Conservation (phyloP, 2,888 invertebrate species). For the Scelioninae gen. 2 region DNA sequence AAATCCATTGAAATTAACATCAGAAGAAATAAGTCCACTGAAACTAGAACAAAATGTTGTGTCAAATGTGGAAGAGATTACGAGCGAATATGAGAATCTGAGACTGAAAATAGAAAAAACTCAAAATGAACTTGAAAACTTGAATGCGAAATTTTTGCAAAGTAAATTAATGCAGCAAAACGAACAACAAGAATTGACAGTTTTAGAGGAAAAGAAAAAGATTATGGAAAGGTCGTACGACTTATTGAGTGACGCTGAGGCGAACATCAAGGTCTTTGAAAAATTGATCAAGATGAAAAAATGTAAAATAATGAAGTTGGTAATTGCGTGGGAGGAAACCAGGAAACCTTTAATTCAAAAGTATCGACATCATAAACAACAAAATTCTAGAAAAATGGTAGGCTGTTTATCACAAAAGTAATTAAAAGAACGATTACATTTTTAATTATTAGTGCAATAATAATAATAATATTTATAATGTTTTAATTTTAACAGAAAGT, state of each 20-base stretch:
- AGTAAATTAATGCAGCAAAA: constrained; percentile 66
- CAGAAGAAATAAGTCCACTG: constrained; percentile 31
- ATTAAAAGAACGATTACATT: too few species aligned
- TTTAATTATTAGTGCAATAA: too few species aligned
- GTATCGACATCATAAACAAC: constrained; percentile 75
- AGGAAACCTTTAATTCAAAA: constrained; percentile 81
- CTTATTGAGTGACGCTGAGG: constrained; percentile 80
- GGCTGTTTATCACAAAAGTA: too few species aligned
- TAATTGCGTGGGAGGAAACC: constrained; percentile 85
- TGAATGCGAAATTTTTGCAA: constrained; percentile 68
- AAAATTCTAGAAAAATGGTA: constrained; percentile 75
- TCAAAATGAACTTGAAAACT: constrained; percentile 70
- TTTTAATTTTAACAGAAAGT: constrained; percentile 70
- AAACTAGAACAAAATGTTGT: constrained; percentile 65
- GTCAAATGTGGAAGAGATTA: constrained; percentile 72
- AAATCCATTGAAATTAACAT: constrained; percentile 15
- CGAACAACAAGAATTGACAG: constrained; percentile 75
- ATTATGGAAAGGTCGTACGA: constrained; percentile 80
- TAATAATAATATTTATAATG: constrained; percentile 4
- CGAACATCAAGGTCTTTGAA: constrained; percentile 79
- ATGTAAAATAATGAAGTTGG: constrained; percentile 80
- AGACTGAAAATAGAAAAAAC: constrained; percentile 69
- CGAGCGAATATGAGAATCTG: constrained; percentile 71
- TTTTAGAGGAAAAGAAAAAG: constrained; percentile 75
- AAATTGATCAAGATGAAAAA: constrained; percentile 79